Evolutionary conservation across 2,888 invertebrate genomes (phyloP).

Genomic region (Cosmia pyralina): DNA sequence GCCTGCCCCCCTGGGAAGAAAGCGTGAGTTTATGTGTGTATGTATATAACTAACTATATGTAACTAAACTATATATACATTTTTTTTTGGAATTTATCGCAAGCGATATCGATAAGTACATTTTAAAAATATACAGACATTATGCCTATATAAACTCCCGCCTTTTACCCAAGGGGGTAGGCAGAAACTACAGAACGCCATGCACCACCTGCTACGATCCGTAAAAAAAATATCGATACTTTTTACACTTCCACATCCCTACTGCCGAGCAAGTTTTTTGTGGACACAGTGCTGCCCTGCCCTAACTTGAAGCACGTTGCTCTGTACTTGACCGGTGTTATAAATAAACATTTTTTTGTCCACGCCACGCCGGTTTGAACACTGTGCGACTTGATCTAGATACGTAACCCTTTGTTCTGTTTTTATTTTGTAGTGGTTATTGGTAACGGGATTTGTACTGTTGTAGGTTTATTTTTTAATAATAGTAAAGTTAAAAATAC

Average conservation of each 20-base stretch:
- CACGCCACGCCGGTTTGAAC: constrained; percentile 34
- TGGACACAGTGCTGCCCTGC: constrained; percentile 55
- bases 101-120: too few relatives aligned
- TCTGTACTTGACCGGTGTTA: constrained; percentile 67
- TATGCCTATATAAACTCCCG: too few relatives aligned
- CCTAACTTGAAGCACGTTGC: constrained; percentile 61
- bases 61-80: too few relatives aligned
- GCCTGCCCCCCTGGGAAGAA: too few relatives aligned
- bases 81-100: neutral
- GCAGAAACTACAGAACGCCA: too few relatives aligned
- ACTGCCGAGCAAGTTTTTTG: constrained; percentile 66
- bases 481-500: too few relatives aligned
- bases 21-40: too few relatives aligned
- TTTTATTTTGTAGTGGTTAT: constrained; percentile 50
- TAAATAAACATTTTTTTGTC: constrained; percentile 64
- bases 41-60: too few relatives aligned
- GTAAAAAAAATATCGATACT: neutral
- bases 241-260: neutral
- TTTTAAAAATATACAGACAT: too few relatives aligned
- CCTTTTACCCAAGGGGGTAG: too few relatives aligned
- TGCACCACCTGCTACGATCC: too few relatives aligned
- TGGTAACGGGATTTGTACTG: constrained; percentile 49
- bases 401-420: constrained; percentile 57
- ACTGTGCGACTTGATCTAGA: constrained; percentile 58
- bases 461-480: too few relatives aligned